These are phyloP conservation scores for Cantharis nigra DNA, from an alignment of 2,888 invertebrate species.

Conservation along the genomic window DNA sequence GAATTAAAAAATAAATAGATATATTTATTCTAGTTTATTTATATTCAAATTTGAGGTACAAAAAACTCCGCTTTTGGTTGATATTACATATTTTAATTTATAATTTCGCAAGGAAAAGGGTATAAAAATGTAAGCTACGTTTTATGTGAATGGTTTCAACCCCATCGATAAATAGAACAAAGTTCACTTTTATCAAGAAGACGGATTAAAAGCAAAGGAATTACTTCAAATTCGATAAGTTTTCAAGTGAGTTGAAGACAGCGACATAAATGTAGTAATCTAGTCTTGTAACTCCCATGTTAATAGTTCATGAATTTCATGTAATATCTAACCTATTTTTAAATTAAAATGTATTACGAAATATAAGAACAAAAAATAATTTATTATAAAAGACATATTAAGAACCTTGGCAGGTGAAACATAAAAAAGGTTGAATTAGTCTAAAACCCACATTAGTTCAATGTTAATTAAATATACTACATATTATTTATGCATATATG, in stretches of 20 bases:
- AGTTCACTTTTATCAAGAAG: not conserved
- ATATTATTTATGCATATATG: not conserved
- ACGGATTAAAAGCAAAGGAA: not conserved
- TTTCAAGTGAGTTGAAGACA: not conserved
- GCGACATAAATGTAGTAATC: not conserved
- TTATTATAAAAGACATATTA: not conserved
- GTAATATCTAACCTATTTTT: not conserved
- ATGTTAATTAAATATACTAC: not conserved
- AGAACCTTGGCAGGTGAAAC: not conserved
- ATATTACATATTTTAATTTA: not conserved
- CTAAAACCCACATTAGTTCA: not conserved
- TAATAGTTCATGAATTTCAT: not conserved
- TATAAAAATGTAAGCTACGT: not conserved
- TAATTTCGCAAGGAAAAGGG: not conserved
- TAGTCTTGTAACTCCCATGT: not conserved
- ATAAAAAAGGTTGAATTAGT: not conserved
- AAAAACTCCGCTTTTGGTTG: not conserved
- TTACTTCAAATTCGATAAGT: not conserved
- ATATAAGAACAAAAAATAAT: not conserved
- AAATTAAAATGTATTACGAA: not conserved
- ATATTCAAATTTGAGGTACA: not conserved
- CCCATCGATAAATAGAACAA: not conserved
- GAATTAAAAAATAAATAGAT: slow-evolving; percentile 5
- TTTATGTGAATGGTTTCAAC: not conserved
- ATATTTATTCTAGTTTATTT: not conserved